phyloP scores from a whole-genome alignment of 2,888 invertebrate species.

The Sinelater perroti region DNA sequence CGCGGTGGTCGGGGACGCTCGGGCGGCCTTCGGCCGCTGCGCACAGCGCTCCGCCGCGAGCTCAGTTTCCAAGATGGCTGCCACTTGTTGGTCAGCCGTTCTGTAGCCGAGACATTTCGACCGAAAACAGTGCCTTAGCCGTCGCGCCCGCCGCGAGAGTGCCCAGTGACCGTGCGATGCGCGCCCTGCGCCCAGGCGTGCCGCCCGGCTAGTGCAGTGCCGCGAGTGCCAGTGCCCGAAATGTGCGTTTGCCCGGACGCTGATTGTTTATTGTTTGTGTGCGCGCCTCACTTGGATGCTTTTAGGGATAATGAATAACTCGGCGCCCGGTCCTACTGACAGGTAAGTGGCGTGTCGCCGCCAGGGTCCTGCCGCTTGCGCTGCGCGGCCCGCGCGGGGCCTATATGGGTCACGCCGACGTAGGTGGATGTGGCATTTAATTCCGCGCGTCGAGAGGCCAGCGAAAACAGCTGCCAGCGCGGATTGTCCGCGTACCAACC shows the following conservation, averaged over 20 bases:
- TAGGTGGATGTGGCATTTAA: slow-evolving; percentile 30
- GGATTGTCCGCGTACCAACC: no score
- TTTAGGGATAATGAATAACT: slow-evolving; percentile 56
- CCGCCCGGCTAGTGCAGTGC: slow-evolving; percentile 45
- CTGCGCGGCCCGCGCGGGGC: not conserved
- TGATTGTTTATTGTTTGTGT: slow-evolving; percentile 42
- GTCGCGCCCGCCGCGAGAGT: slow-evolving; percentile 45
- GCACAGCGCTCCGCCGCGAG: slow-evolving; percentile 34
- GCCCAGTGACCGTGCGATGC: slow-evolving; percentile 38
- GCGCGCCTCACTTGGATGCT: slow-evolving; percentile 48
- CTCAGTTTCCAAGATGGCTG: slow-evolving; percentile 57
- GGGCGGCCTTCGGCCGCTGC: no score
- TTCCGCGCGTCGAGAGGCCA: slow-evolving; percentile 11
- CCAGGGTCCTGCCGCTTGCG: no score
- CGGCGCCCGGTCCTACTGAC: slow-evolving; percentile 47
- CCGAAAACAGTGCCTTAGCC: slow-evolving; percentile 52
- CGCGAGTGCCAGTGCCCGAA: slow-evolving; percentile 51
- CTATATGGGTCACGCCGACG: slow-evolving; percentile 16
- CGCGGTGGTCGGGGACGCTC: no score
- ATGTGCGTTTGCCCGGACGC: slow-evolving; percentile 54
- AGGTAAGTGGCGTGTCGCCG: no score
- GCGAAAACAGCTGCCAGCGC: no score
- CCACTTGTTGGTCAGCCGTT: slow-evolving; percentile 59
- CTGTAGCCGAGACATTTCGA: slow-evolving; percentile 49
- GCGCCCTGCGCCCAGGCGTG: slow-evolving; percentile 21